Base-by-base conservation (phyloP, 2,888 invertebrate species). In the Sarcophaga subvicina region DNA sequence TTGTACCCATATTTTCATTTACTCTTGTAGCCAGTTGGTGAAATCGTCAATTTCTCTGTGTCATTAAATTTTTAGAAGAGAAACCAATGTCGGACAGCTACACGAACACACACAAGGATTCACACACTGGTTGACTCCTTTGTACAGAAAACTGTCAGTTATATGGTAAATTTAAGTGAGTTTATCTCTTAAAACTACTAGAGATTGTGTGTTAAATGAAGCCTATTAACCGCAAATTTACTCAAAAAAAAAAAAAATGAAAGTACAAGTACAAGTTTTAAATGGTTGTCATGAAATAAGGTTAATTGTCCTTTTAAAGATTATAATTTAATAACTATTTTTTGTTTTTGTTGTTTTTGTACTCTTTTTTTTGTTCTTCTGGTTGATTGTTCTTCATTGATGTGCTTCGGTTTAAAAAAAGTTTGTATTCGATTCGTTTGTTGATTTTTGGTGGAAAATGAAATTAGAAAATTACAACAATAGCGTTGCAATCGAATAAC, bases 211-310 rank as follows among this genome's bases (percentile, higher is more conserved):
- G 70, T 79, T 62, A 63, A 76, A 63, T 81, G 69, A 67, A 69
- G 49, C 49, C 81, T 76, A 70, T 81, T 69, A 63, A 75, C 47
- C 63, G 62, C 75, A 82, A 77, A 82, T 63, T 64, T 25, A 45
- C 54, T 14, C 63, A 0, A 0, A n/a, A 20, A 54, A 0, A n/a
- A 20, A 54, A 20, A 37, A 79, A 79, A 47, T n/a, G 11, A 78
- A 69, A 62, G 69, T 49, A n/a, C 11, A 20, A 77, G 59, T 27
- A 25, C 49, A 6, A 4, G 49, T 22, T 22, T 67, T 14, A 59
- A 77, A 81, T 59, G 59, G 59, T 17, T 63, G 17, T 63, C 25
- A 69, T 69, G 69, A 69, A 75, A 81, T 75, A 37, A 76, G 76
- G 69, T 82, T 76, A 76, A 82, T 77, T 54, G 59, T 47, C 64